Percentiles rank a stretch among this genome's conserved stretches.
These are phyloP conservation scores for Chrysoperla carnea DNA, from an alignment of 1,140 invertebrate genomes.

Conservation along the genomic window DNA sequence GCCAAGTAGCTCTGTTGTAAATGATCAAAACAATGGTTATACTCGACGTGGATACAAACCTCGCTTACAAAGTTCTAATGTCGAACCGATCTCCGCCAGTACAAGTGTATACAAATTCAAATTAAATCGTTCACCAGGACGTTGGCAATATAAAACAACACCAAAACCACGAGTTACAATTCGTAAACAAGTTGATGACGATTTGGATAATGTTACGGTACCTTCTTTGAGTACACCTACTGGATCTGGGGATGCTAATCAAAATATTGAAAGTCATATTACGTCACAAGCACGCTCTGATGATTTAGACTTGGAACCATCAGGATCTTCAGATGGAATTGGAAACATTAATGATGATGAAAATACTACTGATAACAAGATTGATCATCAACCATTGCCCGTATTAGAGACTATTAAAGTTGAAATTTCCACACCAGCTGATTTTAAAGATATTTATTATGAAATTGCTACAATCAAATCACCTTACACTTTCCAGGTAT, in stretches of 20 bases:
- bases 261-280: slow-evolving; percentile 13
- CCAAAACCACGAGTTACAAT: slow-evolving; percentile 71
- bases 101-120: slow-evolving; percentile 55
- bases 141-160: slow-evolving; percentile 77
- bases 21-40: slow-evolving; percentile 23
- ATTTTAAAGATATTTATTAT: slow-evolving; percentile 66
- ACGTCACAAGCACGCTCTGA: slow-evolving; percentile 20
- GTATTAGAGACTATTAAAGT: slow-evolving; percentile 63
- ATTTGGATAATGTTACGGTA: slow-evolving; percentile 25
- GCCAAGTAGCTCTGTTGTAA: slow-evolving; percentile 17
- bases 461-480: slow-evolving; percentile 80
- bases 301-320: slow-evolving; percentile 44
- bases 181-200: slow-evolving; percentile 45
- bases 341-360: slow-evolving; percentile 37
- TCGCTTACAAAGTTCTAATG: slow-evolving; percentile 32
- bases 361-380: slow-evolving; percentile 32
- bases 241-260: slow-evolving; percentile 6
- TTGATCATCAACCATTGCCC: slow-evolving; percentile 31
- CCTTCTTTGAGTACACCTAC: slow-evolving; percentile 20
- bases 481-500: slow-evolving; percentile 73
- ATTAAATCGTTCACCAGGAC: slow-evolving; percentile 52
- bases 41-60: slow-evolving; percentile 37
- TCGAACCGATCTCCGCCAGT: slow-evolving; percentile 28
- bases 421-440: slow-evolving; percentile 68
- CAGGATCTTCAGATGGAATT: slow-evolving; percentile 41